phyloP scores from a whole-genome alignment of 2,888 invertebrate genomes.

The Ochropleura plecta region DNA sequence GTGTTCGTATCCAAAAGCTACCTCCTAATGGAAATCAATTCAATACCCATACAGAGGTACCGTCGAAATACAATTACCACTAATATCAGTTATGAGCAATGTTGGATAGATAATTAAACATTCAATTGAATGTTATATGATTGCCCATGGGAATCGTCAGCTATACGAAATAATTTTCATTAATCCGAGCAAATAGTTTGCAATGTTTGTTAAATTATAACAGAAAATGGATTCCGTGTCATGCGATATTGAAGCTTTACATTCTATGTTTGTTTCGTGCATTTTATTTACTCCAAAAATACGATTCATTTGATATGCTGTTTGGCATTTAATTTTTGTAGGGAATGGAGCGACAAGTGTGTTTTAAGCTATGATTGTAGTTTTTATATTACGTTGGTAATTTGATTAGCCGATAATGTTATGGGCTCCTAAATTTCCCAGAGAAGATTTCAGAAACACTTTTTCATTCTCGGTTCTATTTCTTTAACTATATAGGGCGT shows the following conservation, averaged over 20 bases:
- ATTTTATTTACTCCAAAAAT: conserved; percentile 22
- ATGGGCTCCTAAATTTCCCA: too few relatives aligned
- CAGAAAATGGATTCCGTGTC: conserved; percentile 58
- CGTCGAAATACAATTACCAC: conserved; percentile 6
- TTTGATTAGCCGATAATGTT: not conserved
- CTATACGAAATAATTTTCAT: conserved; percentile 51
- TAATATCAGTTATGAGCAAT: conserved; percentile 34
- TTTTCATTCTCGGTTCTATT: not conserved
- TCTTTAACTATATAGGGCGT: not conserved
- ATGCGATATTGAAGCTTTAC: conserved; percentile 23
- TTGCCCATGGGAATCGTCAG: conserved; percentile 49
- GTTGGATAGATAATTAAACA: conserved; percentile 54
- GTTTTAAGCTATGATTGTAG: not conserved
- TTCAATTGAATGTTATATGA: conserved; percentile 55
- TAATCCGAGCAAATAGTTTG: conserved; percentile 59
- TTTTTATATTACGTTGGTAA: not conserved
- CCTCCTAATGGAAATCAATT: not conserved
- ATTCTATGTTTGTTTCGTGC: conserved; percentile 9
- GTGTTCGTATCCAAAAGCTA: not conserved
- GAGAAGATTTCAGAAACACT: too few relatives aligned
- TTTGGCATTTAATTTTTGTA: conserved; percentile 5
- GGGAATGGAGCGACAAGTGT: not conserved
- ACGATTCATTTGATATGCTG: not conserved
- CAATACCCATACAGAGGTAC: not conserved
- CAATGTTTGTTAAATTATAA: conserved; percentile 64